phyloP scores from a whole-genome alignment of 2,888 invertebrate genomes.

The Tanypteryx hageni region DNA sequence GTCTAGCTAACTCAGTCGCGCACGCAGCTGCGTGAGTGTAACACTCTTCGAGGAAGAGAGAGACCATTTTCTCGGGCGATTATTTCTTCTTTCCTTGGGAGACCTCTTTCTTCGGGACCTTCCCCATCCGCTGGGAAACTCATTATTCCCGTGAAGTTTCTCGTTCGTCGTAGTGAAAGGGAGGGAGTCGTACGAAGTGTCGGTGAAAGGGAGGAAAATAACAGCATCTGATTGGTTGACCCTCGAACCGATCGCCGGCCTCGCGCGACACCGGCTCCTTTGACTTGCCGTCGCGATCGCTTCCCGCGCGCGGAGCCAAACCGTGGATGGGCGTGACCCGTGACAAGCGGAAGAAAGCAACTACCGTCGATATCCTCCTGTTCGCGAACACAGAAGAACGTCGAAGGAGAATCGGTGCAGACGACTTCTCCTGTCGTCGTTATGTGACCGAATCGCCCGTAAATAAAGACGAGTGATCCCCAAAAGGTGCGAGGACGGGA shows the following conservation, averaged over 20 bases:
- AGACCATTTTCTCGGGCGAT: background rate
- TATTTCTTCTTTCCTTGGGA: background rate
- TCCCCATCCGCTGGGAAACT: background rate
- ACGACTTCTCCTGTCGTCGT: background rate
- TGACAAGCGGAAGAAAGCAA: background rate
- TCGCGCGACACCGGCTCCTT: too few relatives aligned
- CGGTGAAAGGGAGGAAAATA: too few relatives aligned
- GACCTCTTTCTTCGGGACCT: too few relatives aligned
- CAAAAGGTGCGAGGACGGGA: background rate
- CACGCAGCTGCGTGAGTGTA: slow-evolving; percentile 18
- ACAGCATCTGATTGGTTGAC: too few relatives aligned
- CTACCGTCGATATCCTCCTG: background rate
- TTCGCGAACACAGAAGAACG: background rate
- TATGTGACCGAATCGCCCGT: slow-evolving; percentile 16
- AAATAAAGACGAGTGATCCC: background rate
- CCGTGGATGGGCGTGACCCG: background rate
- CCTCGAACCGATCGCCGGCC: too few relatives aligned
- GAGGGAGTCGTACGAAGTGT: too few relatives aligned
- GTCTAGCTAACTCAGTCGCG: background rate
- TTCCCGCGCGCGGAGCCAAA: too few relatives aligned
- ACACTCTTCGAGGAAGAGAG: background rate
- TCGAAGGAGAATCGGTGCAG: background rate
- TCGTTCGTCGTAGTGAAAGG: background rate
- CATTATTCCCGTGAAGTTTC: background rate
- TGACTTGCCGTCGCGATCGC: background rate